Evolutionary conservation across 1,140 invertebrate genomes (phyloP).

Genomic region (Anagrus nilaparvatae): DNA sequence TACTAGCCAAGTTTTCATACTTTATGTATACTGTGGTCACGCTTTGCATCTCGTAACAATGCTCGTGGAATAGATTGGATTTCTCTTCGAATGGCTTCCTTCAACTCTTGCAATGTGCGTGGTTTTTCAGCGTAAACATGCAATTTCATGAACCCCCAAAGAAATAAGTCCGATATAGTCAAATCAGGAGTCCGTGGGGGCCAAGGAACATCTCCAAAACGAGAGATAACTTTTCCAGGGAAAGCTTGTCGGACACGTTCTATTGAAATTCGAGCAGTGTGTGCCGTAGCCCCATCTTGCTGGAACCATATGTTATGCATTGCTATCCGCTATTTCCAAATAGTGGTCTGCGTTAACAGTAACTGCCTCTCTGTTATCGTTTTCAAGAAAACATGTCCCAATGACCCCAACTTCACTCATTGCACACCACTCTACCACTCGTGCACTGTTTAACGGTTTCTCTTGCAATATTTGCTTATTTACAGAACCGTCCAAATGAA

Average conservation of each 20-base stretch:
- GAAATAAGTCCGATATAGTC: constrained; percentile 19
- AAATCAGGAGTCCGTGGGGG: constrained; percentile 20
- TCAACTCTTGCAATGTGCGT: constrained; percentile 1
- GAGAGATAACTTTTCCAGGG: constrained; percentile 19
- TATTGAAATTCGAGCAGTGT: constrained; percentile 19
- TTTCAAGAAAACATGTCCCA: constrained; percentile 24
- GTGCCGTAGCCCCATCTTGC: constrained; percentile 19
- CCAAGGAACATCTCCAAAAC: constrained; percentile 20
- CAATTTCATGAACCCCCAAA: constrained; percentile 18
- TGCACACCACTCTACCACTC: constrained; percentile 30
- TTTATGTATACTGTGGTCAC: no score
- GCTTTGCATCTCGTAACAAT: no score
- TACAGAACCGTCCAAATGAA: constrained; percentile 21
- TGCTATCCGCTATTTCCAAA: constrained; percentile 15
- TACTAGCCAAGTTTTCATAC: no score
- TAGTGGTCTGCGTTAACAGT: constrained; percentile 20
- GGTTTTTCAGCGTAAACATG: constrained; percentile 14
- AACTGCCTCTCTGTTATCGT: constrained; percentile 13
- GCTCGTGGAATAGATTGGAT: no score
- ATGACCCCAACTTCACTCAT: constrained; percentile 28
- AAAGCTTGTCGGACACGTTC: constrained; percentile 21
- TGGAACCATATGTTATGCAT: constrained; percentile 18
- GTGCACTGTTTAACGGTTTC: constrained; percentile 27
- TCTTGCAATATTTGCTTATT: constrained; percentile 26
- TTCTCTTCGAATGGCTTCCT: no score